Conservation (phyloP, 92 coral and sea anemone genomes). For the Epizoanthus ramosus region DNA sequence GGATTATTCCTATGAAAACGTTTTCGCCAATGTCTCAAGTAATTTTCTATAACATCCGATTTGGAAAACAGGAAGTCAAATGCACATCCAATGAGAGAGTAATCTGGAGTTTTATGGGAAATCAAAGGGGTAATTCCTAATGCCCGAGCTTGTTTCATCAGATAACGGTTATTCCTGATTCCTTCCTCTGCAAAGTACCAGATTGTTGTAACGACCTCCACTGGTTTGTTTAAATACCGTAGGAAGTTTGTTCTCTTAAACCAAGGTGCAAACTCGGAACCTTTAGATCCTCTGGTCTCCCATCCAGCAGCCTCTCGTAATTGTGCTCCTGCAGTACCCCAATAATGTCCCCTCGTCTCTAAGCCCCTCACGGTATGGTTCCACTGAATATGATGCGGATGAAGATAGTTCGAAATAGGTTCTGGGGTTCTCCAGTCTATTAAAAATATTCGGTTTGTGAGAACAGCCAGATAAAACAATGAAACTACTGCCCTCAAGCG, state of each 20-base stretch:
- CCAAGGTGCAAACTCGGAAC: conserved; percentile 58
- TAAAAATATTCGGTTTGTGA: conserved; percentile 85
- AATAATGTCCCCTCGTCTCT: conserved; percentile 73
- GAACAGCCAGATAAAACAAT: conserved; percentile 78
- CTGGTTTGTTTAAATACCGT: conserved; percentile 62
- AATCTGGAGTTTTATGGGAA: conserved; percentile 54
- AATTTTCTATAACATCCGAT: conserved; percentile 61
- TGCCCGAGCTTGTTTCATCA: conserved; percentile 69
- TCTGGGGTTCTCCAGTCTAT: conserved; percentile 87
- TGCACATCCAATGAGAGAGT: conserved; percentile 80
- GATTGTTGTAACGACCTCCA: conserved; percentile 77
- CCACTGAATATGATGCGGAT: conserved; percentile 84
- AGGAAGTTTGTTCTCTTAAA: conserved; percentile 61
- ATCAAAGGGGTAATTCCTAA: conserved; percentile 65
- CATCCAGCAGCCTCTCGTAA: conserved; percentile 71
- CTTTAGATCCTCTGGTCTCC: conserved; percentile 66
- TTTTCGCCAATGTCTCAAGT: conserved; percentile 49
- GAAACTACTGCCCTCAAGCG: conserved; percentile 79
- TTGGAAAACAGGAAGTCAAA: conserved; percentile 81
- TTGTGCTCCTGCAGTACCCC: conserved; percentile 81
- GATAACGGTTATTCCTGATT: conserved; percentile 57
- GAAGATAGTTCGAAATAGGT: conserved; percentile 78
- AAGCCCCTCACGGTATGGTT: conserved; percentile 72
- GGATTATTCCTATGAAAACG: conserved; percentile 54
- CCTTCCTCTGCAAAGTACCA: conserved; percentile 91